A percentile compares a stretch with the other conserved stretches of the same genome.
These are phyloP conservation scores for Musca domestica DNA, from an alignment of 1,140 invertebrate species.

Conservation along the genomic window DNA sequence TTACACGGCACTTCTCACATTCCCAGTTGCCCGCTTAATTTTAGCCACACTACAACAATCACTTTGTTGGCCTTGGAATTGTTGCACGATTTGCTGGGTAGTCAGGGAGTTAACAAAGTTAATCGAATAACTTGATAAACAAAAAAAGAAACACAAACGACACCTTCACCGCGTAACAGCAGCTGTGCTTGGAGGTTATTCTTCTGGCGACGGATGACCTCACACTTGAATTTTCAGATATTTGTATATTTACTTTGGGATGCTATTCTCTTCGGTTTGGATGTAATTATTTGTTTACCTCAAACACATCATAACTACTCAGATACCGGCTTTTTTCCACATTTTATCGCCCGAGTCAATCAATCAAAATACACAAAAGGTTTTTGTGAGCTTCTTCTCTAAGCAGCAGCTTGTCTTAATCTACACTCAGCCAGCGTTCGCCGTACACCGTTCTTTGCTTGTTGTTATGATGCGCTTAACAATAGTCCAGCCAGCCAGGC, in stretches of 20 bases:
- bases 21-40: too few species aligned
- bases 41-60: neutral
- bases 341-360: neutral
- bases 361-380: conserved; percentile 14
- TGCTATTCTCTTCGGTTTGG: neutral
- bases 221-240: conserved; percentile 7
- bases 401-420: too few species aligned
- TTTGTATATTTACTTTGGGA: neutral
- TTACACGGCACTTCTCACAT: too few species aligned
- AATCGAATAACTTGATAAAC: too few species aligned
- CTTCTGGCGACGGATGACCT: neutral
- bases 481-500: too few species aligned
- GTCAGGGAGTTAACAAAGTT: too few species aligned
- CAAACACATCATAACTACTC: neutral
- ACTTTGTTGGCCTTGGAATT: conserved; percentile 1
- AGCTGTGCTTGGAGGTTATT: neutral
- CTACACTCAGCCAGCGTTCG: neutral
- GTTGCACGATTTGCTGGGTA: conserved; percentile 6
- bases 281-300: conserved; percentile 4
- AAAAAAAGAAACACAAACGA: too few species aligned
- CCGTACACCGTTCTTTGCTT: too few species aligned
- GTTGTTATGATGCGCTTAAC: conserved; percentile 14
- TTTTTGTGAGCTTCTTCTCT: neutral
- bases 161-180: neutral
- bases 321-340: conserved; percentile 13